phyloP scores from a whole-genome alignment of 2,888 invertebrate species.

The Watsonalla binaria region DNA sequence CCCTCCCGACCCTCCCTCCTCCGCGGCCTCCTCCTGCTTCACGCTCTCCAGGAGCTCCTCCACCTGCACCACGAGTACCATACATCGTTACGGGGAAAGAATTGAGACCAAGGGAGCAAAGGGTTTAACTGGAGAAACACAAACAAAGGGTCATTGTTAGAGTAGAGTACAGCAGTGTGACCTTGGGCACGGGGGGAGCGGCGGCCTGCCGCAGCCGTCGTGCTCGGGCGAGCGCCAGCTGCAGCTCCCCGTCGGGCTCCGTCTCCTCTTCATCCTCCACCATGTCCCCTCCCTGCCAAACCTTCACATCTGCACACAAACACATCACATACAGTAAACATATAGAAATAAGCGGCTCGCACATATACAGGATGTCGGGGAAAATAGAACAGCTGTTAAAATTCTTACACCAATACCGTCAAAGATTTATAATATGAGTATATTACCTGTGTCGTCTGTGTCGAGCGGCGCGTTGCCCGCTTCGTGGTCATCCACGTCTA shows the following conservation, averaged over 20 bases:
- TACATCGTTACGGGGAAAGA: no score
- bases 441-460: slow-evolving; percentile 81
- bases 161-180: not conserved
- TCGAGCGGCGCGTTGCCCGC: slow-evolving; percentile 64
- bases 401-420: not conserved
- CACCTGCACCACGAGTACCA: slow-evolving; percentile 34
- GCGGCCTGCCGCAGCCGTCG: slow-evolving; percentile 80
- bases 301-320: slow-evolving; percentile 43
- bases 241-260: slow-evolving; percentile 85
- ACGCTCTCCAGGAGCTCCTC: slow-evolving; percentile 71
- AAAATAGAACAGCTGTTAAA: no score
- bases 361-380: no score
- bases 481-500: slow-evolving; percentile 70
- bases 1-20: slow-evolving; percentile 43
- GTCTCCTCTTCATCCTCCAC: slow-evolving; percentile 78
- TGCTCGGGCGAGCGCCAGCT: slow-evolving; percentile 85
- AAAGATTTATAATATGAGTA: not conserved
- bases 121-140: no score
- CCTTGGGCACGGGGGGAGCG: slow-evolving; percentile 40
- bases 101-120: no score
- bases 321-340: not conserved
- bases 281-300: slow-evolving; percentile 23
- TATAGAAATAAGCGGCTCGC: no score
- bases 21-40: slow-evolving; percentile 72
- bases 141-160: not conserved